These are phyloP conservation scores for Strigamia maritima DNA, from an alignment of 2,888 invertebrate species.

Conservation along the genomic window DNA sequence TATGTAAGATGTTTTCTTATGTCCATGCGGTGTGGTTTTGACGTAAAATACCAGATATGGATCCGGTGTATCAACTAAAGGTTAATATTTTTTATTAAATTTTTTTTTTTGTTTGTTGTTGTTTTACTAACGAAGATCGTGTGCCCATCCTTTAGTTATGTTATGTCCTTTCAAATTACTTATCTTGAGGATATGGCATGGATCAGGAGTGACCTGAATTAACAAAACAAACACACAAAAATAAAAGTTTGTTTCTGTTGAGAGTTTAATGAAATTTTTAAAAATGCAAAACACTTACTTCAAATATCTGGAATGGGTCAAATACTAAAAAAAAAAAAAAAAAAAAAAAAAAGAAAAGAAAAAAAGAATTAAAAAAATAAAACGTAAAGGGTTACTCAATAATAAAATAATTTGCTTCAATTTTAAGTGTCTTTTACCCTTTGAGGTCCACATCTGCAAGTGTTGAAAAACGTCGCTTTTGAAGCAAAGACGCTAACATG, in stretches of 20 bases:
- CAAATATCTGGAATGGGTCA: too few species aligned
- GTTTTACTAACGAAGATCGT: slow-evolving; percentile 48
- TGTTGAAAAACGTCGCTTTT: too few species aligned
- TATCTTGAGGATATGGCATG: slow-evolving; percentile 50
- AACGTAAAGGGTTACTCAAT: too few species aligned
- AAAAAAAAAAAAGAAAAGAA: too few species aligned
- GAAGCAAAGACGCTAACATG: background rate
- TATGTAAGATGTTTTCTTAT: slow-evolving; percentile 49
- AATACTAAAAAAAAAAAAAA: too few species aligned
- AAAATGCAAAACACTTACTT: too few species aligned
- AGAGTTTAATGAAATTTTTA: too few species aligned
- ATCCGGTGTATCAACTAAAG: slow-evolving; percentile 53
- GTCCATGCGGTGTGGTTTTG: slow-evolving; percentile 51
- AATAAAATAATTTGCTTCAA: background rate
- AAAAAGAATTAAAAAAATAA: too few species aligned
- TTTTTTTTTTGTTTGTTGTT: background rate
- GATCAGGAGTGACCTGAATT: slow-evolving; percentile 50
- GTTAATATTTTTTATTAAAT: background rate
- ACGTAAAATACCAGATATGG: slow-evolving; percentile 52
- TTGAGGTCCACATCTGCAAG: too few species aligned
- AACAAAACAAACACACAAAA: too few species aligned
- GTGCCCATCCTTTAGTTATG: slow-evolving; percentile 51
- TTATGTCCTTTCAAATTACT: slow-evolving; percentile 49
- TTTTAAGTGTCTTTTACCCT: background rate
- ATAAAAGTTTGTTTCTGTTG: too few species aligned